Conservation (phyloP, 2,797 vertebrate genomes). For the Merluccius polli region DNA sequence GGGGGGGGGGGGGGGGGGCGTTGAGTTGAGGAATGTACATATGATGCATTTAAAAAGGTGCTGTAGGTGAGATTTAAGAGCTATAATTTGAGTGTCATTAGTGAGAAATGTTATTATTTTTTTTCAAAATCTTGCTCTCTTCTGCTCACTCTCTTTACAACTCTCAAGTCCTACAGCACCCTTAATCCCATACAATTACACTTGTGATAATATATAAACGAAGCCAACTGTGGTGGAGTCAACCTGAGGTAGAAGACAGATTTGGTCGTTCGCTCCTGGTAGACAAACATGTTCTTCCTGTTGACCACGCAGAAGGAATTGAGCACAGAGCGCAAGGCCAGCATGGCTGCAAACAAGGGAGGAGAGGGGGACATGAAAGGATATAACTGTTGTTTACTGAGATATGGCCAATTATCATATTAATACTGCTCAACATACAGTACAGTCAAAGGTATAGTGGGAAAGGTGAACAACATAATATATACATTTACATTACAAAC, state of each 20-base stretch:
- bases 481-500: too few species aligned
- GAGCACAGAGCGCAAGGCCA: slow-evolving; percentile 91
- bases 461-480: too few species aligned
- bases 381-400: background rate
- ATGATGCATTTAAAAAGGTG: background rate
- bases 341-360: slow-evolving; percentile 78
- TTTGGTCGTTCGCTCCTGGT: slow-evolving; percentile 94
- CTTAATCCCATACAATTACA: background rate
- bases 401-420: background rate
- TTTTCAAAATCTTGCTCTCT: background rate
- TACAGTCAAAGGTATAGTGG: too few species aligned
- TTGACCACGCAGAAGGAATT: slow-evolving; percentile 96
- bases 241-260: slow-evolving; percentile 98
- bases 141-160: background rate
- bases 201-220: background rate
- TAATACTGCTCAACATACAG: too few species aligned
- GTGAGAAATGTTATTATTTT: background rate
- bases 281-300: slow-evolving; percentile 99
- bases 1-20: slow-evolving; percentile 16
- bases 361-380: background rate
- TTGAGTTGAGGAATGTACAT: background rate
- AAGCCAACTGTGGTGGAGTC: background rate
- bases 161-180: background rate
- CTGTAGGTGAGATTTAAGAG: background rate
- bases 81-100: background rate